phyloP scores from a whole-genome alignment of 2,113 vertebrate genomes.

The Glaucidium brasilianum region DNA sequence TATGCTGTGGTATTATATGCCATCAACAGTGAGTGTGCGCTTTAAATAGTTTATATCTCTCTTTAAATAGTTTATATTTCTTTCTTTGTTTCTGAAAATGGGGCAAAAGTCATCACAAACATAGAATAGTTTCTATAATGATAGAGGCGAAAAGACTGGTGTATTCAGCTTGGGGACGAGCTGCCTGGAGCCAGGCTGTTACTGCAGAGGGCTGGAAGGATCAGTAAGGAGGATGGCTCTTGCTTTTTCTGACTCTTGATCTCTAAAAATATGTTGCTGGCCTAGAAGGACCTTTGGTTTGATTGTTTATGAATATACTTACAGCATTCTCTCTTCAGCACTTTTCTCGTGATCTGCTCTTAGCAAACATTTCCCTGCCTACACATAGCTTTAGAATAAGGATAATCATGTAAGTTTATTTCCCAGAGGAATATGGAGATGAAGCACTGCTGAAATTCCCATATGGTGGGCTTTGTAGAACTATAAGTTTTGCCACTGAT shows the following conservation, averaged over 20 bases:
- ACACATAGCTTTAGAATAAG: not conserved
- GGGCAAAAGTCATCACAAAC: not conserved
- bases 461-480: not conserved
- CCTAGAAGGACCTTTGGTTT: not conserved
- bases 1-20: not conserved
- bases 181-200: accelerated
- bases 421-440: not conserved
- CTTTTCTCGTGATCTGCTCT: not conserved
- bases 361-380: not conserved
- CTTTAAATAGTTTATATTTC: not conserved
- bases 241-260: not conserved
- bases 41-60: not conserved
- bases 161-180: not conserved
- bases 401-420: not conserved
- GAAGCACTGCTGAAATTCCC: not conserved
- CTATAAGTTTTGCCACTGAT: not conserved
- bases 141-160: not conserved
- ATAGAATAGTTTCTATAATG: not conserved
- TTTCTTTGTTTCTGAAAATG: not conserved
- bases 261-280: not conserved
- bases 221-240: not conserved
- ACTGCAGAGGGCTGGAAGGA: not conserved
- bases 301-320: not conserved
- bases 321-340: not conserved
- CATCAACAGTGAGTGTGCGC: accelerated